Conservation (phyloP, 2,797 vertebrate genomes). For the Tapera naevia region DNA sequence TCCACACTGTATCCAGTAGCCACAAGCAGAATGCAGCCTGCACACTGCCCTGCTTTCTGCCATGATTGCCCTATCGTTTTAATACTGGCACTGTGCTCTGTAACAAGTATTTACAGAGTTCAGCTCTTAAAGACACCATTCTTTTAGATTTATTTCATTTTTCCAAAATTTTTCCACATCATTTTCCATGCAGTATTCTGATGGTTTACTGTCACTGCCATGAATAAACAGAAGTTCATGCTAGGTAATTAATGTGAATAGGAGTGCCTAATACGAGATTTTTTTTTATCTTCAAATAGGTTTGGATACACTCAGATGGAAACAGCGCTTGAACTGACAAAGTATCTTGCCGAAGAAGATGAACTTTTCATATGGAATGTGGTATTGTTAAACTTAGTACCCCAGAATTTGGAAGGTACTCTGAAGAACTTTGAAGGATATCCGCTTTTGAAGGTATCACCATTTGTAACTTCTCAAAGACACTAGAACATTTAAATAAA, state of each 20-base stretch:
- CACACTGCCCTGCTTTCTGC: neutral
- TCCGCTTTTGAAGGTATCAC: constrained; percentile 78
- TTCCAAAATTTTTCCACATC: too few species aligned
- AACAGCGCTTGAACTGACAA: constrained; percentile 76
- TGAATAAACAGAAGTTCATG: neutral
- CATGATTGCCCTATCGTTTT: neutral
- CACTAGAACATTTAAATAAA: neutral
- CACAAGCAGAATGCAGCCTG: neutral
- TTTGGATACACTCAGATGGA: constrained; percentile 73
- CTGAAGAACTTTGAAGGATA: constrained; percentile 70
- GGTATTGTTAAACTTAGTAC: constrained; percentile 65
- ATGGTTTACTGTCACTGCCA: neutral
- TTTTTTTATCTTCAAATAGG: constrained; percentile 67
- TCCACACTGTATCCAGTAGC: neutral
- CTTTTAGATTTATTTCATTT: too few species aligned
- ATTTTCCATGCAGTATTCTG: neutral
- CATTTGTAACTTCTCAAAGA: neutral
- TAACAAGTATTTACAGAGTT: neutral
- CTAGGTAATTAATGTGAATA: neutral
- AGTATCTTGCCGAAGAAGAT: constrained; percentile 79
- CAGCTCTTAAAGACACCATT: neutral
- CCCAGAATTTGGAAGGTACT: constrained; percentile 36
- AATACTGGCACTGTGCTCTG: neutral
- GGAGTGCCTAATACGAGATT: neutral
- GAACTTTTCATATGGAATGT: constrained; percentile 74